Evolutionary conservation across 2,888 invertebrate genomes (phyloP).

Genomic region (Drosophila subquinaria): DNA sequence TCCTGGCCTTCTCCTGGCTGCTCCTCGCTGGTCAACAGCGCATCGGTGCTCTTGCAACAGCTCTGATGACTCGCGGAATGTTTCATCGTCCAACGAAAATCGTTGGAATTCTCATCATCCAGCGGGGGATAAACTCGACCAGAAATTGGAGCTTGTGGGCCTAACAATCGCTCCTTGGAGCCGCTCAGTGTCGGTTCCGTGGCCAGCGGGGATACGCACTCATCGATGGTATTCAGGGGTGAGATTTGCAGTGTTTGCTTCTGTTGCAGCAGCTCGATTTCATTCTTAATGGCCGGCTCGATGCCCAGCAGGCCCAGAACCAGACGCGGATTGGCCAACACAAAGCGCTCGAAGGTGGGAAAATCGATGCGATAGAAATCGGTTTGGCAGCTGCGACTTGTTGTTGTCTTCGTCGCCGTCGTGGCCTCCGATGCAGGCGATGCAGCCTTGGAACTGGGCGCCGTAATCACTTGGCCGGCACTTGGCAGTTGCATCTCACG

Average conservation of each 20-base stretch:
- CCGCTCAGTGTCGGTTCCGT: slow-evolving; percentile 55
- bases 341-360: slow-evolving; percentile 85
- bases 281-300: slow-evolving; percentile 87
- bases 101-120: slow-evolving; percentile 76
- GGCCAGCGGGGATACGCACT: slow-evolving; percentile 79
- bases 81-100: slow-evolving; percentile 76
- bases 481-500: slow-evolving; percentile 87
- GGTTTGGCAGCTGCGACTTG: slow-evolving; percentile 81
- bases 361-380: slow-evolving; percentile 84
- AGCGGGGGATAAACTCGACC: slow-evolving; percentile 67
- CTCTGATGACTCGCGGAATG: slow-evolving; percentile 79
- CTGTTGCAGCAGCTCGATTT: slow-evolving; percentile 83
- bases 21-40: slow-evolving; percentile 68
- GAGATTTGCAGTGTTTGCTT: slow-evolving; percentile 84
- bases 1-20: slow-evolving; percentile 24
- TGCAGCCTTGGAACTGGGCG: slow-evolving; percentile 56
- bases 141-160: slow-evolving; percentile 15
- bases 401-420: slow-evolving; percentile 45
- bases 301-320: slow-evolving; percentile 91
- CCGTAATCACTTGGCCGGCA: slow-evolving; percentile 5
- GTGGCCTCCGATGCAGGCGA: slow-evolving; percentile 41
- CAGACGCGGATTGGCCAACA: slow-evolving; percentile 90
- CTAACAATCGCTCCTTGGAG: slow-evolving; percentile 62
- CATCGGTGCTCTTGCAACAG: slow-evolving; percentile 83
- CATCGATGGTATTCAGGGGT: slow-evolving; percentile 83